Percentiles rank a stretch among this genome's conserved stretches.
Conservation (phyloP, 2,888 invertebrate genomes). For the Cryptus armator region DNA sequence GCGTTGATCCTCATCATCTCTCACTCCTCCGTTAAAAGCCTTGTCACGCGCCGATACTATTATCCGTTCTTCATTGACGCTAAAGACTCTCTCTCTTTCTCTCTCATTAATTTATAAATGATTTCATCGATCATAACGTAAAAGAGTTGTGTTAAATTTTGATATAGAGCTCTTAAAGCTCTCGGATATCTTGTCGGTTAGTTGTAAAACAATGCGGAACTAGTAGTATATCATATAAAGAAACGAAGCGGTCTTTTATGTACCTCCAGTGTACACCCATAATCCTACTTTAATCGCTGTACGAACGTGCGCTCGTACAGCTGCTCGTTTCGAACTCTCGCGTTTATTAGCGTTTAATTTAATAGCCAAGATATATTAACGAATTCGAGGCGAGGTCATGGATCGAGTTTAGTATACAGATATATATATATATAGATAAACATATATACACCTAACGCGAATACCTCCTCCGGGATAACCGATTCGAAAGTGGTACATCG, state of each 20-base stretch:
- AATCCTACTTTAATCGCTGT: conserved; percentile 35
- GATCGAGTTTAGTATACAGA: conserved; percentile 36
- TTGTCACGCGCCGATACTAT: background rate
- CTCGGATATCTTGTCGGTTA: background rate
- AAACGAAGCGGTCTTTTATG: conserved; percentile 45
- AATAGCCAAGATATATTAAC: conserved; percentile 65
- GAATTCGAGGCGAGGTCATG: conserved; percentile 68
- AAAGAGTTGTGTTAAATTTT: background rate
- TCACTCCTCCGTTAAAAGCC: background rate
- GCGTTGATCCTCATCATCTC: background rate
- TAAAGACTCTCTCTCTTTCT: no score
- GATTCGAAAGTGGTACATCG: conserved; percentile 69
- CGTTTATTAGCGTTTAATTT: conserved; percentile 67
- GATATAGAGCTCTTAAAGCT: background rate
- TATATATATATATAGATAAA: background rate
- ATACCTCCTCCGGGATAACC: conserved; percentile 56
- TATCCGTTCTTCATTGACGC: background rate
- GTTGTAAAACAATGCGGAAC: conserved; percentile 63
- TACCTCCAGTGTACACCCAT: conserved; percentile 13
- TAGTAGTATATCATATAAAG: conserved; percentile 31
- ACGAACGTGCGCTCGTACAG: conserved; percentile 29
- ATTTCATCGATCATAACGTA: conserved; percentile 3
- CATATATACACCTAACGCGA: background rate
- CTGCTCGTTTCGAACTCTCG: conserved; percentile 54
- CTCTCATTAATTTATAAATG: conserved; percentile 8